Percentiles rank a stretch among this genome's conserved stretches.
Evolutionary conservation across 2,113 vertebrate genomes (phyloP).

Genomic region (Cryptotis parvus): DNA sequence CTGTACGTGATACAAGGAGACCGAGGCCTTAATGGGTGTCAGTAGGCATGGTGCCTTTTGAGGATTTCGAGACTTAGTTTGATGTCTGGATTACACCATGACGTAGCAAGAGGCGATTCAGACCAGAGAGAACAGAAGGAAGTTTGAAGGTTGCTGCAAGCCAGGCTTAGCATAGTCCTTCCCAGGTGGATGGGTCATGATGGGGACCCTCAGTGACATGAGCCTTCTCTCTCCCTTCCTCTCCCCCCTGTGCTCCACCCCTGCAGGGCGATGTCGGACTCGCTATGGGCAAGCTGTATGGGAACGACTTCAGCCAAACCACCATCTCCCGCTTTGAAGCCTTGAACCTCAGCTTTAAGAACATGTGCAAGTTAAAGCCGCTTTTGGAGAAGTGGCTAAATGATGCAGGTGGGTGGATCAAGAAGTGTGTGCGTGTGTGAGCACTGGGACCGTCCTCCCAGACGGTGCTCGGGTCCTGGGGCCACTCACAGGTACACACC

Average conservation of each 20-base stretch:
- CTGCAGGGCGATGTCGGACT: constrained; percentile 98
- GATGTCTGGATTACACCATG: background rate
- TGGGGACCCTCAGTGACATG: background rate
- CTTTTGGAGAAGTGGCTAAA: constrained; percentile 99
- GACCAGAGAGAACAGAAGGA: background rate
- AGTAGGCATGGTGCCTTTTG: too few relatives aligned
- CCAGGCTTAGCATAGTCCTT: background rate
- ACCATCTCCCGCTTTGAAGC: constrained; percentile 99
- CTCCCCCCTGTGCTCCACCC: constrained; percentile 50
- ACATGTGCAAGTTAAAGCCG: constrained; percentile 99
- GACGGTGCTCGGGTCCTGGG: too few relatives aligned
- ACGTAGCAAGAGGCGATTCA: constrained; percentile 7
- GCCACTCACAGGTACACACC: too few relatives aligned
- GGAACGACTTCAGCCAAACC: constrained; percentile 99
- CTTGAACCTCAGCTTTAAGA: constrained; percentile 99
- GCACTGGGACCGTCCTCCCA: too few relatives aligned
- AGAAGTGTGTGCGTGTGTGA: too few relatives aligned
- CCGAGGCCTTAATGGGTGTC: background rate
- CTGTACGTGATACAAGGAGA: background rate
- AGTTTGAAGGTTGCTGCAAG: too few relatives aligned
- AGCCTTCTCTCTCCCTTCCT: background rate
- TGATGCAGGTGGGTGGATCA: constrained; percentile 95
- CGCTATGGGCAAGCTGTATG: constrained; percentile 99
- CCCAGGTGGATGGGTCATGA: background rate
- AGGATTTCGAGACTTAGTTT: background rate